phyloP scores from a whole-genome alignment of 2,888 invertebrate species.

The Pammene aurita region DNA sequence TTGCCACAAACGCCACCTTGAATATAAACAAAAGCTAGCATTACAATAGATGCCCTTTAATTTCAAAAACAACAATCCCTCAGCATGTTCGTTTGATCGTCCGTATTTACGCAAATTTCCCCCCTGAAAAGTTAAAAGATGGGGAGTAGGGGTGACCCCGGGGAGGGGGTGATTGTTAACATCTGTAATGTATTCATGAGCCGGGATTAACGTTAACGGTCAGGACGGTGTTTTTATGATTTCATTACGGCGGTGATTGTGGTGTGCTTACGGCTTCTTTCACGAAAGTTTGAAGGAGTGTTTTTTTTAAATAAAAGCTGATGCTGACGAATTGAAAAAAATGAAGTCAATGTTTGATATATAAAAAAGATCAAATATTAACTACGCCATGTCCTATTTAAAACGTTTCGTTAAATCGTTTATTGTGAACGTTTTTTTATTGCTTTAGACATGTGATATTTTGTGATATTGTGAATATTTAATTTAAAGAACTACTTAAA shows the following conservation, averaged over 20 bases:
- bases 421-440: too few species aligned
- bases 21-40: too few species aligned
- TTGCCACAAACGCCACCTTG: too few species aligned
- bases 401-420: too few species aligned
- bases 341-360: too few species aligned
- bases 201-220: slow-evolving; percentile 42
- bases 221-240: slow-evolving; percentile 39
- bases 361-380: too few species aligned
- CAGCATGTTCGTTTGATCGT: slow-evolving; percentile 4
- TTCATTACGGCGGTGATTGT: slow-evolving; percentile 37
- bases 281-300: not conserved
- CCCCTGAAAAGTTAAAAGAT: slow-evolving; percentile 8
- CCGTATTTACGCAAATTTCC: slow-evolving; percentile 8
- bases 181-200: slow-evolving; percentile 46
- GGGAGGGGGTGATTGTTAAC: slow-evolving; percentile 39
- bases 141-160: not conserved
- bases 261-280: slow-evolving; percentile 24
- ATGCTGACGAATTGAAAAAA: too few species aligned
- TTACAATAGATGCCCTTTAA: not conserved
- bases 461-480: too few species aligned
- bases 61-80: not conserved
- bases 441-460: too few species aligned
- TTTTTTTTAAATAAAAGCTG: not conserved
- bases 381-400: too few species aligned
- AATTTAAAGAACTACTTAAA: too few species aligned